phyloP scores from a whole-genome alignment of 2,797 vertebrate genomes.

The Gallinago nigripennis region DNA sequence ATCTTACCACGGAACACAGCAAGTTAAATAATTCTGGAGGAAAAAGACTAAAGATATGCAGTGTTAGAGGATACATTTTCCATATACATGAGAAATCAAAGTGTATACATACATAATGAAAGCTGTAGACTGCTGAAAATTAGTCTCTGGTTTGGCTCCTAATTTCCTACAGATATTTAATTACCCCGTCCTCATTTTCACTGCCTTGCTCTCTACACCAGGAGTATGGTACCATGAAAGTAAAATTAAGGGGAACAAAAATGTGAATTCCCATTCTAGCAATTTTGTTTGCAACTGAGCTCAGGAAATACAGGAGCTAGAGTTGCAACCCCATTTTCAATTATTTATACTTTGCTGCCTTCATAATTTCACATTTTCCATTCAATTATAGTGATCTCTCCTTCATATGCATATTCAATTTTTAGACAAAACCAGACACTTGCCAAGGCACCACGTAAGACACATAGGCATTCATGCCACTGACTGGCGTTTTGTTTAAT shows the following conservation, averaged over 20 bases:
- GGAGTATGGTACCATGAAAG: slow-evolving; percentile 8
- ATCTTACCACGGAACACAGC: neutral
- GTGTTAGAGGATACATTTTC: neutral
- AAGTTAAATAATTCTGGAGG: neutral
- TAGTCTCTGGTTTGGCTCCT: slow-evolving; percentile 15
- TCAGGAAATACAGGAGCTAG: slow-evolving; percentile 2
- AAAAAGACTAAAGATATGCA: neutral
- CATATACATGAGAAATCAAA: slow-evolving; percentile 46
- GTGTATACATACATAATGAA: neutral
- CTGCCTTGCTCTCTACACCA: neutral
- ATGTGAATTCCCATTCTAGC: neutral
- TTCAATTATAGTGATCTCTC: slow-evolving; percentile 18
- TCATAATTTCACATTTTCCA: slow-evolving; percentile 43
- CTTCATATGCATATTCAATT: slow-evolving; percentile 10
- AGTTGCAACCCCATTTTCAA: slow-evolving; percentile 37
- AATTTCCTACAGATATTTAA: slow-evolving; percentile 38
- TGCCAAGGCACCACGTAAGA: neutral
- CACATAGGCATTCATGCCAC: neutral
- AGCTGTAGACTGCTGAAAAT: slow-evolving; percentile 10
- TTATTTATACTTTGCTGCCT: slow-evolving; percentile 54
- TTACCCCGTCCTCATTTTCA: slow-evolving; percentile 4
- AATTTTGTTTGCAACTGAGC: slow-evolving; percentile 22
- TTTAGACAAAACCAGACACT: neutral
- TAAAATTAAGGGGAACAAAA: slow-evolving; percentile 29
- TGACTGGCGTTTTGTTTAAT: neutral